phyloP scores from a whole-genome alignment of 2,888 invertebrate genomes.

The Unio pictorum region DNA sequence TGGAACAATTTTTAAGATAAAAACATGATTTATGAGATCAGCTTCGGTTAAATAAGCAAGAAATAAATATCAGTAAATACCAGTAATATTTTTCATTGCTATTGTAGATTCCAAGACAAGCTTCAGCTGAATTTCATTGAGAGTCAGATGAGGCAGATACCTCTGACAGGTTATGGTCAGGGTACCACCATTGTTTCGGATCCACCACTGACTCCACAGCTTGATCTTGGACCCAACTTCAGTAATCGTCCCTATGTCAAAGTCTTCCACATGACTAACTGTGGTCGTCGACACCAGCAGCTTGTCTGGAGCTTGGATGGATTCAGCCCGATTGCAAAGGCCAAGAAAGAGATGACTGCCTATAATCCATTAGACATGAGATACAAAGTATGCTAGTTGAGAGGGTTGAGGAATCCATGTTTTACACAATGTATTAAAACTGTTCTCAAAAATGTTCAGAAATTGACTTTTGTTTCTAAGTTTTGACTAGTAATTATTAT shows the following conservation, averaged over 20 bases:
- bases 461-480: too few species aligned
- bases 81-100: constrained; percentile 2
- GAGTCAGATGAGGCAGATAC: constrained; percentile 71
- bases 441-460: neutral
- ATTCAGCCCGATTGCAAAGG: constrained; percentile 57
- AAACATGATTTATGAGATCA: too few species aligned
- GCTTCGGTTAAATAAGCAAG: neutral
- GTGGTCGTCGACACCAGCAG: constrained; percentile 70
- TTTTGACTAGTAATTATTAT: too few species aligned
- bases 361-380: constrained; percentile 64
- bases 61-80: neutral
- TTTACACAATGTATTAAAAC: neutral
- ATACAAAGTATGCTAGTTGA: constrained; percentile 43
- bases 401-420: neutral
- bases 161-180: constrained; percentile 77
- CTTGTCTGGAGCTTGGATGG: constrained; percentile 71
- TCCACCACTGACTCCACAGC: constrained; percentile 76
- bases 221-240: constrained; percentile 79
- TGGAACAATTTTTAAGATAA: too few species aligned
- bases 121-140: constrained; percentile 70
- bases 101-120: constrained; percentile 69
- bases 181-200: constrained; percentile 80
- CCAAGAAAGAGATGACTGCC: constrained; percentile 52
- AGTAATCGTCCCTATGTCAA: constrained; percentile 69
- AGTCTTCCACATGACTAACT: constrained; percentile 68